Evolutionary conservation across 2,888 invertebrate species (phyloP).

Genomic region (Priocnemis perturbator): DNA sequence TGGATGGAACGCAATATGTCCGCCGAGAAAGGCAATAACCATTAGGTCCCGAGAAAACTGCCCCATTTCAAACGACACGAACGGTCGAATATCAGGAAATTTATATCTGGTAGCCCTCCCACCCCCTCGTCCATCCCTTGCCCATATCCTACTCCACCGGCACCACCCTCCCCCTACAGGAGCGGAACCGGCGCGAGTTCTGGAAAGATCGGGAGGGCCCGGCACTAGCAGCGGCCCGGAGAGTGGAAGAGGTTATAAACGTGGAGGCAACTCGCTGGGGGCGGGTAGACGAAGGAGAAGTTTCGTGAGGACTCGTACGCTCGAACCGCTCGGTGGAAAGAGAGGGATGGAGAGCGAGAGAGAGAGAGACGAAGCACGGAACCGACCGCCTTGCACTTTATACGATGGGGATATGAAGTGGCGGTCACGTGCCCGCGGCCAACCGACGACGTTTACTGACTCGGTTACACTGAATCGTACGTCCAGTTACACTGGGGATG

Average conservation of each 20-base stretch:
- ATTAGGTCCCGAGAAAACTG: slow-evolving; percentile 80
- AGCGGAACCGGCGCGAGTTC: slow-evolving; percentile 9
- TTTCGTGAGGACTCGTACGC: slow-evolving; percentile 22
- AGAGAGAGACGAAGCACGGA: neutral
- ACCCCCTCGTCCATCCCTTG: slow-evolving; percentile 32
- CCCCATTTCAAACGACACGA: slow-evolving; percentile 80
- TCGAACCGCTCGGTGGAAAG: neutral
- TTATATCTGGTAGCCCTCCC: slow-evolving; percentile 75
- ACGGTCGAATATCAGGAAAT: slow-evolving; percentile 79
- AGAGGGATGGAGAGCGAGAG: neutral
- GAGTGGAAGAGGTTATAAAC: slow-evolving; percentile 59
- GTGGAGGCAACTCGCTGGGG: slow-evolving; percentile 32
- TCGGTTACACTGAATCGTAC: slow-evolving; percentile 36
- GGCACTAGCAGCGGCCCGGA: slow-evolving; percentile 39
- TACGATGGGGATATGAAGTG: slow-evolving; percentile 57
- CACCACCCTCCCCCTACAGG: slow-evolving; percentile 52
- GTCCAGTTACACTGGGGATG: slow-evolving; percentile 14
- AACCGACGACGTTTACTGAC: slow-evolving; percentile 38
- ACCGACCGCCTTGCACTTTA: slow-evolving; percentile 43
- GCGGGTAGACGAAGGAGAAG: slow-evolving; percentile 18
- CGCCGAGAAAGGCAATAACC: slow-evolving; percentile 80
- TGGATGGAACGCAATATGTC: slow-evolving; percentile 80
- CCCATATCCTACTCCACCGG: slow-evolving; percentile 32
- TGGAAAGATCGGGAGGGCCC: slow-evolving; percentile 32
- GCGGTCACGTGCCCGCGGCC: slow-evolving; percentile 51